A percentile compares a stretch with the other conserved stretches of the same genome.
These are phyloP conservation scores for Sarotherodon lohbergeri DNA, from an alignment of 2,113 vertebrate species.

Conservation along the genomic window DNA sequence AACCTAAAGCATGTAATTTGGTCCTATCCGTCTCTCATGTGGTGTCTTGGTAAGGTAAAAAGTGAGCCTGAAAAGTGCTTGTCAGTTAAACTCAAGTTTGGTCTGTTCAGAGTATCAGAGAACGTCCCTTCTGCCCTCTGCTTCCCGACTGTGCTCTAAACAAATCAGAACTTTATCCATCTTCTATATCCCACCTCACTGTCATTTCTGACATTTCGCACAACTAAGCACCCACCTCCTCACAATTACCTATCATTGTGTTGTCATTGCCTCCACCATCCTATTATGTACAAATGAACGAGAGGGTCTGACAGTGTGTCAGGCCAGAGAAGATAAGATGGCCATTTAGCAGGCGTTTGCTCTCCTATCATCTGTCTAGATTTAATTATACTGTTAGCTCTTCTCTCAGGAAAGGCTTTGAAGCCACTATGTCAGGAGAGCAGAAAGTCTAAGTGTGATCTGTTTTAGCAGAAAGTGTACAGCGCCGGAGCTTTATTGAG, in stretches of 20 bases:
- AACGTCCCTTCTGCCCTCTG: neutral
- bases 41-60: neutral
- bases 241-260: conserved; percentile 54
- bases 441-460: conserved; percentile 13
- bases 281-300: conserved; percentile 50
- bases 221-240: conserved; percentile 18
- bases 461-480: neutral
- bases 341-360: conserved; percentile 54
- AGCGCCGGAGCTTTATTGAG: neutral
- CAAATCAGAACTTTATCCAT: conserved; percentile 16
- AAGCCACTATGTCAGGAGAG: conserved; percentile 39
- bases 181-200: neutral
- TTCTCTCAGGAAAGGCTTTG: conserved; percentile 33
- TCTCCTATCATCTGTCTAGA: conserved; percentile 46
- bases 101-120: neutral
- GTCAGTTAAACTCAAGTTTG: neutral
- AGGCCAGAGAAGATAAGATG: conserved; percentile 50
- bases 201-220: conserved; percentile 23
- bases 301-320: conserved; percentile 53
- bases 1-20: neutral
- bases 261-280: conserved; percentile 47
- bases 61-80: neutral
- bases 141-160: neutral
- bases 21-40: accelerated
- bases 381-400: conserved; percentile 62